Conservation (phyloP, 2,113 vertebrate species). For the Apodemus sylvaticus region DNA sequence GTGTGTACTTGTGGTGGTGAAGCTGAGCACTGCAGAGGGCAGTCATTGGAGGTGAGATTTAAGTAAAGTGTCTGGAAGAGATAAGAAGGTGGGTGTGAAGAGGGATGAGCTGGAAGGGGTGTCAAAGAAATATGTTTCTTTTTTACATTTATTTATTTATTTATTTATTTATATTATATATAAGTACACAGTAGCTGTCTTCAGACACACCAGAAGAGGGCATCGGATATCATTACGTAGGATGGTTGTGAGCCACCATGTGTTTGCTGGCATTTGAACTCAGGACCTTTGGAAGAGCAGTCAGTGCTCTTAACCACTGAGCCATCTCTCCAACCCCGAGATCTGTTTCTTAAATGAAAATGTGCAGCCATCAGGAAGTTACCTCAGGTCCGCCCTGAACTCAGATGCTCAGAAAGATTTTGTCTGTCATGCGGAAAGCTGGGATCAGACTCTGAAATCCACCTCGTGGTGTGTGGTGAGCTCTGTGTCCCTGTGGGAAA, state of each 20-base stretch:
- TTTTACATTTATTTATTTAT: too few species aligned
- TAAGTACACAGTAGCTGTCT: too few species aligned
- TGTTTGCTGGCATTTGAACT: too few species aligned
- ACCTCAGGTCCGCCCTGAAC: background rate
- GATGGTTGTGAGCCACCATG: too few species aligned
- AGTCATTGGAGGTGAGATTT: background rate
- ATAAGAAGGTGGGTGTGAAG: background rate
- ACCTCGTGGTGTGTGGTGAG: background rate
- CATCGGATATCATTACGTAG: too few species aligned
- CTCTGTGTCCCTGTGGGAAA: slow-evolving; percentile 38
- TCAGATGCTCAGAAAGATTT: background rate
- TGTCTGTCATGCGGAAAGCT: background rate
- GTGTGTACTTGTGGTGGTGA: background rate
- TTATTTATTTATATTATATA: too few species aligned
- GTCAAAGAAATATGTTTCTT: background rate
- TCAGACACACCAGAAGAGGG: too few species aligned
- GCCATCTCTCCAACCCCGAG: too few species aligned
- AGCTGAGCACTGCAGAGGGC: background rate
- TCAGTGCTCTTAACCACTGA: too few species aligned
- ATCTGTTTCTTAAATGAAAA: slow-evolving; percentile 13
- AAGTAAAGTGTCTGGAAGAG: background rate
- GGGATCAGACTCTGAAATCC: slow-evolving; percentile 21
- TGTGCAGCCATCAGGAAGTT: background rate
- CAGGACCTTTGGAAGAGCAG: too few species aligned
- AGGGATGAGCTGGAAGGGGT: background rate